phyloP scores from a whole-genome alignment of 2,113 vertebrate species.

The Nicator chloris region DNA sequence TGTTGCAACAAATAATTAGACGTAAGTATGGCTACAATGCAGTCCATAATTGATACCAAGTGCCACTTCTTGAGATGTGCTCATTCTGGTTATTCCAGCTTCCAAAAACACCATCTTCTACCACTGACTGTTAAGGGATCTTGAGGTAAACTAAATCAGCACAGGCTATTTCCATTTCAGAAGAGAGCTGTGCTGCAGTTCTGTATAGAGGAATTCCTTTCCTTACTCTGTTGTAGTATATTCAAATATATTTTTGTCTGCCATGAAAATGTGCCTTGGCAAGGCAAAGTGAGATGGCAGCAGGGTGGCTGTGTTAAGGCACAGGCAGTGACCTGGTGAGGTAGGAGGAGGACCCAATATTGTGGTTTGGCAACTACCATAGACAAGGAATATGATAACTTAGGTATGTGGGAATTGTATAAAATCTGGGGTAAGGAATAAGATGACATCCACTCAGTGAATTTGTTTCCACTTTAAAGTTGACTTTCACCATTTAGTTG shows the following conservation, averaged over 20 bases:
- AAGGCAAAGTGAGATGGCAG: not conserved
- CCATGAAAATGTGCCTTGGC: not conserved
- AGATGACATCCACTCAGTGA: not conserved
- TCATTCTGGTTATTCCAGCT: not conserved
- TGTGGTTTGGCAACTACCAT: accelerated
- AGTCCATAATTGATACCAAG: not conserved
- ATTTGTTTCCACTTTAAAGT: not conserved
- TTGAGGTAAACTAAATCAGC: not conserved
- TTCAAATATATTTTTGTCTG: not conserved
- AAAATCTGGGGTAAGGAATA: not conserved
- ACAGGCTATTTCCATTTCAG: not conserved
- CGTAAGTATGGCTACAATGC: not conserved
- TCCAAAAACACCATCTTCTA: not conserved
- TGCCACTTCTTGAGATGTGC: not conserved
- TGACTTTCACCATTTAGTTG: not conserved
- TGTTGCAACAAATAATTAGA: not conserved
- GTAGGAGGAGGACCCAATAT: not conserved
- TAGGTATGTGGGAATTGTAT: not conserved
- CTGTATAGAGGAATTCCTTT: not conserved
- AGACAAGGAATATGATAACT: not conserved
- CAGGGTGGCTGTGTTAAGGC: not conserved
- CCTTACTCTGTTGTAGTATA: not conserved
- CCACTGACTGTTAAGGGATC: not conserved
- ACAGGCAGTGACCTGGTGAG: not conserved
- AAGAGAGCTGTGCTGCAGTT: not conserved